Conservation (phyloP, 2,113 vertebrate genomes). For the Plecturocebus donacophilus region DNA sequence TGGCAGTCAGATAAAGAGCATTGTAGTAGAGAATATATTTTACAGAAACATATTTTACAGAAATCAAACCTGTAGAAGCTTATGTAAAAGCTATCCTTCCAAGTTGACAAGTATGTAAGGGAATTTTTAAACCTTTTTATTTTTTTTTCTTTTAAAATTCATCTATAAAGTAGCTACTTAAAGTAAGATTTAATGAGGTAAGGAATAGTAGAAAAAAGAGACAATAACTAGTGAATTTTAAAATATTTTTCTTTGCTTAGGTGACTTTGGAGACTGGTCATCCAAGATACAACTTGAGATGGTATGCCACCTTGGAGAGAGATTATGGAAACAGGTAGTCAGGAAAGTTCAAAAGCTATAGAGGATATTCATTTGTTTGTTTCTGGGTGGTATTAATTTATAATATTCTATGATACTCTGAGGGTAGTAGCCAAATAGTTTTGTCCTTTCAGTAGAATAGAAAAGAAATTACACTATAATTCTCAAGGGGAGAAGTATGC, state of each 20-base stretch:
- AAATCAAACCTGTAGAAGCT: neutral
- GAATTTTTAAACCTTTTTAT: neutral
- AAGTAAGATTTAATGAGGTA: neutral
- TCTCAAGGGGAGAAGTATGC: neutral
- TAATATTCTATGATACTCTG: neutral
- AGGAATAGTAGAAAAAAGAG: neutral
- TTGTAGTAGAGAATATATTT: neutral
- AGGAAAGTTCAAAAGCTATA: neutral
- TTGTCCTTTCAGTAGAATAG: neutral
- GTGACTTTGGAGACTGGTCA: neutral
- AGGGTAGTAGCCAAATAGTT: neutral
- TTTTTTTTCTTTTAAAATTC: neutral
- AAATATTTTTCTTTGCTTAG: neutral
- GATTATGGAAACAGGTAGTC: neutral
- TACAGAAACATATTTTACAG: neutral
- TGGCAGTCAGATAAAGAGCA: neutral
- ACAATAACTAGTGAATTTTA: neutral
- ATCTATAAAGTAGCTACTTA: neutral
- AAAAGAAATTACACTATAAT: neutral
- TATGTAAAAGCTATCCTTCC: neutral
- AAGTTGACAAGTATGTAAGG: neutral
- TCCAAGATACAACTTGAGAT: neutral
- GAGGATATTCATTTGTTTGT: neutral
- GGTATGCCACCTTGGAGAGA: neutral
- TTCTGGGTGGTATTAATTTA: neutral